Percentiles rank a stretch among this genome's conserved stretches.
phyloP scores from a whole-genome alignment of 2,888 invertebrate genomes.

The Agapostemon virescens region DNA sequence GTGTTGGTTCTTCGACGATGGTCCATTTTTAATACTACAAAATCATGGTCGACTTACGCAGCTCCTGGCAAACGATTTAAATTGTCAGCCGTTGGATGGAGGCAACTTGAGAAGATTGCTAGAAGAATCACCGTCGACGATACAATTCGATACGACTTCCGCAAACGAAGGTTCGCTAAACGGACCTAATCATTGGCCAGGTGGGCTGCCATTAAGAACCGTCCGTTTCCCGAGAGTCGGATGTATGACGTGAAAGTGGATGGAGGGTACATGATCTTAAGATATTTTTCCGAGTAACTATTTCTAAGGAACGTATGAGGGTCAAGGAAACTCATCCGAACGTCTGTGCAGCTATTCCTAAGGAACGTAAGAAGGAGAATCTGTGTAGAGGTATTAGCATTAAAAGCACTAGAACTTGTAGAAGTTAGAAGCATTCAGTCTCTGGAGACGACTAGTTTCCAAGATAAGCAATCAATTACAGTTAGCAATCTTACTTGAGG shows the following conservation, averaged over 20 bases:
- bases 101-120: not conserved
- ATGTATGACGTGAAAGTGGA: not conserved
- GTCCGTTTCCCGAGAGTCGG: not conserved
- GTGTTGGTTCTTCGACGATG: no score
- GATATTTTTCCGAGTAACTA: not conserved
- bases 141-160: no score
- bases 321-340: not conserved
- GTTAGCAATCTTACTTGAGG: constrained; percentile 1
- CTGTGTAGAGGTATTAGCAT: constrained; percentile 1
- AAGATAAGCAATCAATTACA: constrained; percentile 6
- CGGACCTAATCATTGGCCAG: not conserved
- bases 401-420: constrained; percentile 2
- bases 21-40: no score
- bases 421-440: not conserved
- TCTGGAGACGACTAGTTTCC: not conserved
- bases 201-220: no score
- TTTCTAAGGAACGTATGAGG: constrained; percentile 4
- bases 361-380: constrained; percentile 4
- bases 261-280: not conserved
- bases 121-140: not conserved
- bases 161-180: not conserved
- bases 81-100: not conserved
- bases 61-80: not conserved
- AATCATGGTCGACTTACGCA: not conserved
- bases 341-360: not conserved